Percentiles rank a stretch among this genome's conserved stretches.
These are phyloP conservation scores for Potamarius usumacintae DNA, from an alignment of 2,113 vertebrate species.

Conservation along the genomic window DNA sequence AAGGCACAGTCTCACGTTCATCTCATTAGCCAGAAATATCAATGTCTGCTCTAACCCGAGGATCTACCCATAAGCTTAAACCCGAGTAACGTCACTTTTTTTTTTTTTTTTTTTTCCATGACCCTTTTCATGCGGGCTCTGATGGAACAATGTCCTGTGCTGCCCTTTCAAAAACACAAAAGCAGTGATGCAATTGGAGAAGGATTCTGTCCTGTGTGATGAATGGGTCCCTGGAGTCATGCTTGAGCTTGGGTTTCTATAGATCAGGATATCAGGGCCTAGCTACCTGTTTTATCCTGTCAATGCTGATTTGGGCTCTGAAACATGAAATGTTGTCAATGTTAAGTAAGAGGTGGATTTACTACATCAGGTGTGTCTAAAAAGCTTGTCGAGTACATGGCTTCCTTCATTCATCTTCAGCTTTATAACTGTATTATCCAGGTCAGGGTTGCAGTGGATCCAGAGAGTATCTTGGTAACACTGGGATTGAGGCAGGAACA, in stretches of 20 bases:
- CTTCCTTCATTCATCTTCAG: background rate
- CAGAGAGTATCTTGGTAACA: background rate
- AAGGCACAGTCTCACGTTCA: constrained; percentile 3
- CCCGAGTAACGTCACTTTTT: background rate
- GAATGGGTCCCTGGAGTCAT: constrained; percentile 11
- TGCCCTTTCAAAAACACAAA: constrained; percentile 21
- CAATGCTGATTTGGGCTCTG: background rate
- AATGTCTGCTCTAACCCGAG: constrained; percentile 16
- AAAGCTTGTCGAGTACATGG: background rate
- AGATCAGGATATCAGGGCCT: constrained; percentile 1
- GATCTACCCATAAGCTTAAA: constrained; percentile 33
- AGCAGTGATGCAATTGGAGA: constrained; percentile 32
- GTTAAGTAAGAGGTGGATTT: background rate
- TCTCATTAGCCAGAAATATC: constrained; percentile 42
- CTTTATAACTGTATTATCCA: background rate
- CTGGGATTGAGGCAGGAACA: background rate
- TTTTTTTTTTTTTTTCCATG: constrained; percentile 14
- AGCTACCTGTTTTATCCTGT: background rate
- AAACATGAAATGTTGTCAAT: background rate
- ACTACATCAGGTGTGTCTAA: background rate
- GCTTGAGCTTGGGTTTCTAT: constrained; percentile 4
- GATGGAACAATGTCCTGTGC: constrained; percentile 23
- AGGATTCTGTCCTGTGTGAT: background rate
- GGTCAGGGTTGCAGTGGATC: background rate
- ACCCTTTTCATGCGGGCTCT: background rate